Evolutionary conservation across 2,888 invertebrate genomes (phyloP).

Genomic region (Myopa testacea): DNA sequence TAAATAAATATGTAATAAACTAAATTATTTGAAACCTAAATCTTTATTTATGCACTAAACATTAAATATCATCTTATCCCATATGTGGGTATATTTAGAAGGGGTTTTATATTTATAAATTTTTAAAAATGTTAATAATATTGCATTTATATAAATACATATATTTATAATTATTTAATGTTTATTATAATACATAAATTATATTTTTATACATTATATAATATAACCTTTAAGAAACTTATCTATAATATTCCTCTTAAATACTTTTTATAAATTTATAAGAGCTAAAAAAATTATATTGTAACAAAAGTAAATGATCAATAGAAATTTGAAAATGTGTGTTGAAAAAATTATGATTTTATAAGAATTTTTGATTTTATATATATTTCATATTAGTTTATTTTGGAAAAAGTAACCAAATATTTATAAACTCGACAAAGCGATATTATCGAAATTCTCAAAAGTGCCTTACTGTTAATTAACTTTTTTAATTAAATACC

Average conservation of each 20-base stretch:
- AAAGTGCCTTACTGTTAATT: conserved; percentile 47
- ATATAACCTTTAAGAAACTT: conserved; percentile 15
- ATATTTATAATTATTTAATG: conserved; percentile 44
- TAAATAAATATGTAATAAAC: conserved; percentile 39
- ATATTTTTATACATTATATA: conserved; percentile 31
- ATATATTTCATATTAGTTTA: conserved; percentile 35
- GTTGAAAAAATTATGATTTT: conserved; percentile 38
- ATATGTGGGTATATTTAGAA: conserved; percentile 41
- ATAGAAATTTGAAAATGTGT: conserved; percentile 40
- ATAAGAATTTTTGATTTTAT: conserved; percentile 33
- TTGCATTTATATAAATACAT: conserved; percentile 47
- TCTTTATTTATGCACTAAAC: conserved; percentile 45
- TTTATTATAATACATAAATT: conserved; percentile 37
- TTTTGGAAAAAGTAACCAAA: conserved; percentile 35
- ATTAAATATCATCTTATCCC: conserved; percentile 44
- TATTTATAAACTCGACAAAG: conserved; percentile 45
- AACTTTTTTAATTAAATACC: conserved; percentile 17
- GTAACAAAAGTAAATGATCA: conserved; percentile 39
- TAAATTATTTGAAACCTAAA: conserved; percentile 44
- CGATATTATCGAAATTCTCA: conserved; percentile 47
- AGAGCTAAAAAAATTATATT: conserved; percentile 33
- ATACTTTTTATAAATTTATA: conserved; percentile 7
- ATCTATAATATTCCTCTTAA: background rate
- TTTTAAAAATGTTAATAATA: conserved; percentile 38
- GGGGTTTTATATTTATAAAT: conserved; percentile 40